Conservation (phyloP, 2,797 vertebrate genomes). For the Centroberyx gerrardi region DNA sequence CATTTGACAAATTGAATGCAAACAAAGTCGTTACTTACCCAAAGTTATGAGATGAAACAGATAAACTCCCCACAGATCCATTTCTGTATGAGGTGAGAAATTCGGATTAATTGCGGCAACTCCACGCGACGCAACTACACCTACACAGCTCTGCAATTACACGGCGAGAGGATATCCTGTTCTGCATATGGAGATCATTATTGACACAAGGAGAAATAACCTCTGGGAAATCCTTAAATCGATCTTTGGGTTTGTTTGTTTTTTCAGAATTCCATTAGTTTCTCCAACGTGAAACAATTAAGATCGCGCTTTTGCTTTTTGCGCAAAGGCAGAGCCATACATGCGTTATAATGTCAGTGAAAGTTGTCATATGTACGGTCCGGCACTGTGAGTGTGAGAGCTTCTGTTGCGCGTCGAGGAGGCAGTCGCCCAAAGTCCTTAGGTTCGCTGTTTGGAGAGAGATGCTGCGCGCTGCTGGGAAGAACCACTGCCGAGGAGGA, state of each 20-base stretch:
- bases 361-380: constrained; percentile 64
- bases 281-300: constrained; percentile 15
- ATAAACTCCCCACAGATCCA: constrained; percentile 86
- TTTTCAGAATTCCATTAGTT: constrained; percentile 57
- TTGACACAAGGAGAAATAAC: constrained; percentile 18
- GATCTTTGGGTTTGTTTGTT: constrained; percentile 18
- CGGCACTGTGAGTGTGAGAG: constrained; percentile 14
- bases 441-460: constrained; percentile 57
- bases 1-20: neutral
- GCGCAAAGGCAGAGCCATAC: constrained; percentile 51
- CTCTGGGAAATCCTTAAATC: constrained; percentile 24
- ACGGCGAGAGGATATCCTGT: constrained; percentile 47
- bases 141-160: constrained; percentile 54
- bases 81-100: constrained; percentile 58
- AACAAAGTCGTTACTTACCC: constrained; percentile 76
- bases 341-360: constrained; percentile 53
- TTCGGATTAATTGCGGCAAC: constrained; percentile 36
- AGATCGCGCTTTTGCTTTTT: constrained; percentile 42
- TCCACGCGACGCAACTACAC: constrained; percentile 45
- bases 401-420: constrained; percentile 56
- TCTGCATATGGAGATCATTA: constrained; percentile 51
- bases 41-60: constrained; percentile 83
- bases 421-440: constrained; percentile 43
- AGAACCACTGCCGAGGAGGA: constrained; percentile 36
- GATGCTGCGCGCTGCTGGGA: constrained; percentile 60